A percentile compares a stretch with the other conserved stretches of the same genome.
Conservation (phyloP, 2,797 vertebrate genomes). For the Cyclopterus lumpus region DNA sequence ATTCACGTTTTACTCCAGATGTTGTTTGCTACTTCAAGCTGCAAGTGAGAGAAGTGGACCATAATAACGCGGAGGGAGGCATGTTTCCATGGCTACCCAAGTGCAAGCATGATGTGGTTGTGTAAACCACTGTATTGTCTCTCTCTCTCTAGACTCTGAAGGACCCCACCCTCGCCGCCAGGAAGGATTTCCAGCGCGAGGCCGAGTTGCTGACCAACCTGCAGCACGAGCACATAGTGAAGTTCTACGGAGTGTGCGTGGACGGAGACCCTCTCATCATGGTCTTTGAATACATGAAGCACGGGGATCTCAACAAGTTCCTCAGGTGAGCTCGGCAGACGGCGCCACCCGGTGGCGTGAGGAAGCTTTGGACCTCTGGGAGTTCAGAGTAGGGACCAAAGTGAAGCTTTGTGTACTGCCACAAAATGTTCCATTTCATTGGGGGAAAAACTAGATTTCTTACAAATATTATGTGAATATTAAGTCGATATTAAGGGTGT, state of each 20-base stretch:
- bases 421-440: not conserved
- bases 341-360: not conserved
- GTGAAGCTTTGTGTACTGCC: too few species aligned
- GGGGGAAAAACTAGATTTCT: not conserved
- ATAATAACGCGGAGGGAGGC: not conserved
- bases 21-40: not conserved
- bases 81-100: slow-evolving; percentile 13
- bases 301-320: slow-evolving; percentile 98
- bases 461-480: not conserved
- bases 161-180: slow-evolving; percentile 93
- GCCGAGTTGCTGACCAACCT: slow-evolving; percentile 97
- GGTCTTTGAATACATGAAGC: slow-evolving; percentile 99
- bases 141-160: slow-evolving; percentile 89
- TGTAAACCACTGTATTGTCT: not conserved
- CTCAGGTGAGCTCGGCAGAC: slow-evolving; percentile 85
- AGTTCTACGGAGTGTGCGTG: slow-evolving; percentile 95
- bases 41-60: not conserved
- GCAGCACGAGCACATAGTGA: slow-evolving; percentile 97
- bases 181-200: slow-evolving; percentile 97
- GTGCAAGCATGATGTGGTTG: not conserved
- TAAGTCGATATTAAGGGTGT: not conserved
- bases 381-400: not conserved
- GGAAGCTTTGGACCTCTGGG: not conserved
- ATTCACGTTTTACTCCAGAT: not conserved
- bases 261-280: slow-evolving; percentile 98